These are phyloP conservation scores for Polypterus senegalus DNA, from an alignment of 2,113 vertebrate species.

Conservation along the genomic window DNA sequence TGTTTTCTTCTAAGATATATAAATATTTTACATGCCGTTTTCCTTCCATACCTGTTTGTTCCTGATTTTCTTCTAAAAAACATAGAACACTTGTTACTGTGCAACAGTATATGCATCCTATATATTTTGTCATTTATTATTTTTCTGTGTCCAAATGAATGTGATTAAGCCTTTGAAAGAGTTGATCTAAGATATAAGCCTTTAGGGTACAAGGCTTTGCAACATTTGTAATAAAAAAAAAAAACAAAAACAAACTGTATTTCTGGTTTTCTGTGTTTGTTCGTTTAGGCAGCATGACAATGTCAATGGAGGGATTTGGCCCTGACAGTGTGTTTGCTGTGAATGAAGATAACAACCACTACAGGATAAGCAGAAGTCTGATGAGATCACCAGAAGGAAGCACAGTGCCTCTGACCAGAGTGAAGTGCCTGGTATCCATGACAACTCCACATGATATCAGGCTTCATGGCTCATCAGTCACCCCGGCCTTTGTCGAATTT, in stretches of 20 bases:
- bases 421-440: conserved; percentile 98
- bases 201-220: too few species aligned
- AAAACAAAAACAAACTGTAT: not conserved
- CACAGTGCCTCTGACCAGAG: conserved; percentile 88
- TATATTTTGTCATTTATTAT: too few species aligned
- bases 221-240: not conserved
- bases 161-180: too few species aligned
- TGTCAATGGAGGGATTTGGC: conserved; percentile 79
- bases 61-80: too few species aligned
- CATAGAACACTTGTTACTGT: too few species aligned
- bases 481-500: conserved; percentile 88
- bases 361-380: conserved; percentile 87
- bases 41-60: too few species aligned
- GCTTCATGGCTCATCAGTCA: conserved; percentile 84
- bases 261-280: not conserved
- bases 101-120: too few species aligned
- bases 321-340: conserved; percentile 82
- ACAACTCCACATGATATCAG: conserved; percentile 96
- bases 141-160: too few species aligned
- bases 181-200: too few species aligned
- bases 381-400: conserved; percentile 90
- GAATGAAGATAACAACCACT: conserved; percentile 80
- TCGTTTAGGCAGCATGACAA: conserved; percentile 70
- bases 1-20: too few species aligned
- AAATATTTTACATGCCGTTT: too few species aligned